Percentiles rank a stretch among this genome's conserved stretches.
phyloP scores from a whole-genome alignment of 37 sponge, comb jelly and placozoan species.

The Cliona cf. orientalis region DNA sequence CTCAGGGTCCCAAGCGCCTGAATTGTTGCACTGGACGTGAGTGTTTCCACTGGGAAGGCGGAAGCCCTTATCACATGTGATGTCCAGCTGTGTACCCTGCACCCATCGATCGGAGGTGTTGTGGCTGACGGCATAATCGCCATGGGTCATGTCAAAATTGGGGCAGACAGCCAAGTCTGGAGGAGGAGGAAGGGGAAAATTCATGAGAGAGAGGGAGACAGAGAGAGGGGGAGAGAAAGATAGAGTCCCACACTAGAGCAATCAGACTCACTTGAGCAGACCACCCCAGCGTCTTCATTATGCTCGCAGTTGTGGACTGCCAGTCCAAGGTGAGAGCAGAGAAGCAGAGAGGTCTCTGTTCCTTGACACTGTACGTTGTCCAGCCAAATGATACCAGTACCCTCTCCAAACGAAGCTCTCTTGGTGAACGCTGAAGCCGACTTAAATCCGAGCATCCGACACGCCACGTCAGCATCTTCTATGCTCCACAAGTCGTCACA shows the following conservation, averaged over 20 bases:
- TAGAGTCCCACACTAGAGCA: no score
- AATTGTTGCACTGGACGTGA: background rate
- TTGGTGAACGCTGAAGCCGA: conserved; percentile 3
- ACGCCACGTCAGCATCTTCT: conserved; percentile 54
- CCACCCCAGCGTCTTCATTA: conserved; percentile 48
- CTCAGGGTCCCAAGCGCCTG: conserved; percentile 36
- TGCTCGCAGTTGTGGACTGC: conserved; percentile 53
- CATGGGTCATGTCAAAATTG: background rate
- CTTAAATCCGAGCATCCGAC: conserved; percentile 47
- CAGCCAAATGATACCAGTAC: conserved; percentile 52
- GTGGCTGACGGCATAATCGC: background rate
- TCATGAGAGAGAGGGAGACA: conserved; percentile 3
- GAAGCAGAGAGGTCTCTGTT: conserved; percentile 33
- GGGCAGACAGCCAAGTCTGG: conserved; percentile 18
- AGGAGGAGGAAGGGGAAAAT: background rate
- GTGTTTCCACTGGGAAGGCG: background rate
- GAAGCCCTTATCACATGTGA: conserved; percentile 29
- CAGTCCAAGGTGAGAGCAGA: conserved; percentile 49
- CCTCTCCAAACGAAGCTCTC: conserved; percentile 30
- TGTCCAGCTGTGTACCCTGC: conserved; percentile 22
- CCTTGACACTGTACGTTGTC: conserved; percentile 56
- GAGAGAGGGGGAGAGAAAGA: no score
- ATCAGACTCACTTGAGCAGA: conserved; percentile 52
- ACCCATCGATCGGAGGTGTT: background rate
- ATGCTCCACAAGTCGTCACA: conserved; percentile 60